phyloP scores from a whole-genome alignment of 92 coral and sea anemone genomes.

The Palythoa grandiflora region DNA sequence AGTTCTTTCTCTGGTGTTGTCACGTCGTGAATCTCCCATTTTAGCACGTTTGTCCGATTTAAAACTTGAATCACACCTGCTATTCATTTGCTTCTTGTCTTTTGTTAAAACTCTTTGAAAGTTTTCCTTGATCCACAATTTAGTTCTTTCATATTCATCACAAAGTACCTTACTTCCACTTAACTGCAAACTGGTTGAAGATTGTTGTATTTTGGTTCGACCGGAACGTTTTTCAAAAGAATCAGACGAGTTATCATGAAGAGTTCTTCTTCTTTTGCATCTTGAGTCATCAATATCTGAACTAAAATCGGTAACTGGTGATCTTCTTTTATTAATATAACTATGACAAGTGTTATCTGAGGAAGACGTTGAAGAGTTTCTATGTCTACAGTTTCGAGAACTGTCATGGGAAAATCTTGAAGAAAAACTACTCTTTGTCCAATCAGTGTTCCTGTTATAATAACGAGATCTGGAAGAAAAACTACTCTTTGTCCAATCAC shows the following conservation, averaged over 20 bases:
- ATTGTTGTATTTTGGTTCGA: background rate
- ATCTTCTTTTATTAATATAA: background rate
- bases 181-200: background rate
- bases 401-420: background rate
- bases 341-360: background rate
- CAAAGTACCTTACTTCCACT: background rate
- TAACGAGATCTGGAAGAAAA: background rate
- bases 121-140: constrained; percentile 36
- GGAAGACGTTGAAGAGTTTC: background rate
- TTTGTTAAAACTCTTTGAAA: background rate
- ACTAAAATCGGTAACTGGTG: background rate
- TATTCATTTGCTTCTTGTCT: background rate
- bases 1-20: background rate
- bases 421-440: background rate
- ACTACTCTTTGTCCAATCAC: background rate
- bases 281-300: background rate
- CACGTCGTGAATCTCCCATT: background rate
- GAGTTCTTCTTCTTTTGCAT: background rate
- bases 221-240: background rate
- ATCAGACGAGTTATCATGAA: background rate
- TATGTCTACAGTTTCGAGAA: background rate
- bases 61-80: background rate
- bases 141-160: constrained; percentile 46
- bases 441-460: background rate
- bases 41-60: background rate